phyloP scores from a whole-genome alignment of 2,888 invertebrate species.

The Chrysotoxum bicinctum region DNA sequence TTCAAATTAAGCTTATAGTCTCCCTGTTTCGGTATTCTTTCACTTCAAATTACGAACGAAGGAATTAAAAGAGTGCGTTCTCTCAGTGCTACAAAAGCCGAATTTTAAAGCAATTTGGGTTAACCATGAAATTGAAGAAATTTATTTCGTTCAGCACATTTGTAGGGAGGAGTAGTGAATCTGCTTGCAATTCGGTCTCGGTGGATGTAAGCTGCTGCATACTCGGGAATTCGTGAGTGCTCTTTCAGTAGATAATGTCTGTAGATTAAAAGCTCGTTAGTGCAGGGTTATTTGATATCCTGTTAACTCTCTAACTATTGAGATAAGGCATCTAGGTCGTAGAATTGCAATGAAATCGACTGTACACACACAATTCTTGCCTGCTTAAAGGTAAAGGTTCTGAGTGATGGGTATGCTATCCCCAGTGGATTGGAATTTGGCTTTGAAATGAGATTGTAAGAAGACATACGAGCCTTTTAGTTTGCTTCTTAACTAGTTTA shows the following conservation, averaged over 20 bases:
- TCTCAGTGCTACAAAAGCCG: constrained; percentile 32
- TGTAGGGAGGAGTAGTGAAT: not conserved
- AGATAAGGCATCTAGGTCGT: not conserved
- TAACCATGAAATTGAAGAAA: constrained; percentile 38
- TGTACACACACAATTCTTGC: not conserved
- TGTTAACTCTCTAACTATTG: not conserved
- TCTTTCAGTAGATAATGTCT: constrained; percentile 6
- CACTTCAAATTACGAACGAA: not conserved
- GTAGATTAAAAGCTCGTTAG: constrained; percentile 22
- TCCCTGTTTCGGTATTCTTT: not conserved
- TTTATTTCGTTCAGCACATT: constrained; percentile 26
- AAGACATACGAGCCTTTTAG: not conserved
- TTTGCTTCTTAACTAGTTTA: not conserved
- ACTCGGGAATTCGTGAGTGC: constrained; percentile 4
- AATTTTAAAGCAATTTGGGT: constrained; percentile 50
- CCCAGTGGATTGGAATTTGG: not conserved
- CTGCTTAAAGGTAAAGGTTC: not conserved
- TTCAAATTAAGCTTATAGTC: constrained; percentile 57
- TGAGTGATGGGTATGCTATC: not conserved
- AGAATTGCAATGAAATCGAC: not conserved
- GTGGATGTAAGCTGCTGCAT: not conserved
- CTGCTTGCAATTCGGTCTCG: not conserved
- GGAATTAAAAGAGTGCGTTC: constrained; percentile 5
- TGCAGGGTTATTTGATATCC: constrained; percentile 23
- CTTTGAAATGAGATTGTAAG: not conserved